Evolutionary conservation across 2,797 vertebrate genomes (phyloP).

Genomic region (Malurus leucopterus): DNA sequence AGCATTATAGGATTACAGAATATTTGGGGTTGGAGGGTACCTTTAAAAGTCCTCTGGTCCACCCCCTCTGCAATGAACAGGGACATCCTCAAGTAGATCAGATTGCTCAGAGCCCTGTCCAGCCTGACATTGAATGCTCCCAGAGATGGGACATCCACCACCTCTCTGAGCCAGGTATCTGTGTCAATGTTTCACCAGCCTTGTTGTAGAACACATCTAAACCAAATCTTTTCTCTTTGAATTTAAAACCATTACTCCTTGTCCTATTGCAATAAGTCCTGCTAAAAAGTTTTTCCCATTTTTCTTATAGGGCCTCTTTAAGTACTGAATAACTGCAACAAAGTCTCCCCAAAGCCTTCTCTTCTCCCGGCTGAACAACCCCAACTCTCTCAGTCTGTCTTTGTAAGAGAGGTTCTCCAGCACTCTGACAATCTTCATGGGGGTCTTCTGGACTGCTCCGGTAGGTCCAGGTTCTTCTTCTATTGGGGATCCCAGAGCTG

Average conservation of each 20-base stretch:
- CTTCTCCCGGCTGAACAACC: not conserved
- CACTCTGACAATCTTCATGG: not conserved
- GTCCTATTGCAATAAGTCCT: not conserved
- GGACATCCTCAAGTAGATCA: not conserved
- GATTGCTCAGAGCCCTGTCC: not conserved
- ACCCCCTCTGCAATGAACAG: not conserved
- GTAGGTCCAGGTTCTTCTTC: not conserved
- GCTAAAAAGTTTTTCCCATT: not conserved
- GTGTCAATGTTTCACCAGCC: not conserved
- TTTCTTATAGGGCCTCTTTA: not conserved
- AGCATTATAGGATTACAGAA: not conserved
- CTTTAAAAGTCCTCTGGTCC: not conserved
- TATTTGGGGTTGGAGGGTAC: not conserved
- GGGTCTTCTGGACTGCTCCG: not conserved
- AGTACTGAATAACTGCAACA: not conserved
- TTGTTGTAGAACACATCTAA: not conserved
- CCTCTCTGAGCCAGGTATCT: not conserved
- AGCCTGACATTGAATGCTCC: not conserved
- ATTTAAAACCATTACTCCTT: not conserved
- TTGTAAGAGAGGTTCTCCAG: not conserved
- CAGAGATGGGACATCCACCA: not conserved
- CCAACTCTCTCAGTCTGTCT: not conserved
- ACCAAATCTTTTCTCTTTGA: not conserved
- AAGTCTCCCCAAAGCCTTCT: not conserved
- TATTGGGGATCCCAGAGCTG: not conserved